Evolutionary conservation across 2,113 vertebrate species (phyloP), one percentile per base, ranked within the genome.

Genomic region (Telmatochromis bifrenatus): DNA sequence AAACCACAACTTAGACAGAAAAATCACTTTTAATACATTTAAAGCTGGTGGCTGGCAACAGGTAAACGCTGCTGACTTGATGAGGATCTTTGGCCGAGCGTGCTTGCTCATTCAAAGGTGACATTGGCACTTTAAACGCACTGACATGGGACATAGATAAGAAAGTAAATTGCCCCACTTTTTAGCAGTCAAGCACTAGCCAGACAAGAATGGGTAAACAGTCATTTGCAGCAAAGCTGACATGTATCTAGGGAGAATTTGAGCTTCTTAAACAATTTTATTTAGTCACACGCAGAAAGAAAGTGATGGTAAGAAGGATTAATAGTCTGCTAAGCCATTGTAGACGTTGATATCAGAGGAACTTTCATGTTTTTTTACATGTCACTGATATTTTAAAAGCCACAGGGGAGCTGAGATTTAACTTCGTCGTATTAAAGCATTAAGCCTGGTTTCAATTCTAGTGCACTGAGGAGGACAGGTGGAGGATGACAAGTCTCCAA

Each of bases 221-320:
- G 83, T 53, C 60, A 49, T 84, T 81, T 88, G 37, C 65, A 79
- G 82, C 58, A 83, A 87, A 87, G 68, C 84, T 12, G 81, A 83
- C 51, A 39, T 65, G 56, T 31, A 85, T 92, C 87, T 56, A 83
- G 39, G 85, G 75, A 83, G 82, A 83, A 82, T 82, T 80, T 88
- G 10, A 81, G 49, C 54, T 28, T 81, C 82, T 84, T 79, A 62
- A 84, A 77, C 17, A 28, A 45, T 85, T 91, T 83, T 55, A 84
- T 92, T 84, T 56, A 51, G 31, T 70, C 68, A 42, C 26, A 9
- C 81, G 5, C 49, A 84, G 35, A 82, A 65, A 70, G 37, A 54
- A 86, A 83, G 35, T 35, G 81, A 56, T 55, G 7, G 10, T 83
- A 73, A 87, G 60, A 80, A 42, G 68, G 84, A 89, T 92, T 84